Evolutionary conservation across 2,113 vertebrate species (phyloP), one percentile per base, ranked within the genome.

Genomic region (Fukomys damarensis): DNA sequence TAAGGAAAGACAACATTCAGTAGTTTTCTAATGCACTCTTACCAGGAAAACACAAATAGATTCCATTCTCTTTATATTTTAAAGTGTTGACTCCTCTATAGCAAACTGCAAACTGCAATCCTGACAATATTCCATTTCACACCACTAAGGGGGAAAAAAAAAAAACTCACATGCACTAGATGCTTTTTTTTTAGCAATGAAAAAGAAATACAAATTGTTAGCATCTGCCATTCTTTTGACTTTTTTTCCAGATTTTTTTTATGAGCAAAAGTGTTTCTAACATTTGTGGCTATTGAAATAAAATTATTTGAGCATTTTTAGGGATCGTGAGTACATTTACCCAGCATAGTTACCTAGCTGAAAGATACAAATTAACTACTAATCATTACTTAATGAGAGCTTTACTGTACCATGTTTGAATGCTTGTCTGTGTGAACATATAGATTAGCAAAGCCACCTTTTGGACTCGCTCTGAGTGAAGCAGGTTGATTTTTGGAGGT

Each of bases 1-100:
- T 58, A 97, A 98, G 97, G 97, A 98, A 98, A 98, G 95, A 98
- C 98, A 98, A 58, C 16, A 17, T 19, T 58, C 56, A 20, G 56
- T 58, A 58, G 56, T 96, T 97, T 93, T 94, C 79, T 95, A 97
- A 90, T 96, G 88, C 79, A 90, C 95, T 77, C 79, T 98, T 97
- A 96, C 97, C 85, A 98, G 98, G 96, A 98, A 85, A 98, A 98
- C 97, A 98, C 97, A 98, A 97, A 97, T 91, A 97, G 96, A 92
- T 97, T 97, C 97, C 87, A 96, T 90, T 80, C 0, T 97, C 94
- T 89, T 97, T 95, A 86, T 24, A 14, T 77, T 77, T 49, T 74
- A 93, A 84, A 28, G 92, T 86, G 28, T 94, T 93, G 85, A 97
- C 86, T 97, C 90, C 95, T 95, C 66, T 76, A 72, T 56, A 58